phyloP scores from a whole-genome alignment of 2,797 vertebrate species.

The Scolopax bukidnonensis region DNA sequence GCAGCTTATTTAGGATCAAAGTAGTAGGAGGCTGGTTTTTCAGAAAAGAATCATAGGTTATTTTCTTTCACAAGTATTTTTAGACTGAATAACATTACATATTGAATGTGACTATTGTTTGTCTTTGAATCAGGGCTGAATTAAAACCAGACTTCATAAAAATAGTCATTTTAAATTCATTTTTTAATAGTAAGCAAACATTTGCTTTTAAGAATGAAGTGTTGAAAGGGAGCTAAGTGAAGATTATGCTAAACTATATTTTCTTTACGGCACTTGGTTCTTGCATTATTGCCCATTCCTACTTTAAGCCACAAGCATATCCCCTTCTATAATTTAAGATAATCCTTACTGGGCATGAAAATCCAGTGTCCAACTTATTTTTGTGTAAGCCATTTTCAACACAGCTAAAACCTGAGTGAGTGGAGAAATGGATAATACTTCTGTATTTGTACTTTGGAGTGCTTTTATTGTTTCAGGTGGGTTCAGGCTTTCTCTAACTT shows the following conservation, averaged over 20 bases:
- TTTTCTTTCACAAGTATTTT: slow-evolving; percentile 27
- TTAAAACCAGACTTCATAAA: background rate
- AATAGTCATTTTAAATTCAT: background rate
- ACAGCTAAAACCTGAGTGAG: background rate
- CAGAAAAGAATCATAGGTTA: background rate
- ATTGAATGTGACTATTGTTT: background rate
- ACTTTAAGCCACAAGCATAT: background rate
- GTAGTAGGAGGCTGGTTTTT: slow-evolving; percentile 13
- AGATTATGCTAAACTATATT: background rate
- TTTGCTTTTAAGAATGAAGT: background rate
- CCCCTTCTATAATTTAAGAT: background rate
- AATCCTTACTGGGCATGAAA: background rate
- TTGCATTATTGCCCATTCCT: background rate
- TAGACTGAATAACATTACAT: background rate
- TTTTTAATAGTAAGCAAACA: background rate
- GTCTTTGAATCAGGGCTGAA: background rate
- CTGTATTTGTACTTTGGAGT: background rate
- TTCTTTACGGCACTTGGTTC: background rate
- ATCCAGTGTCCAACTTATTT: background rate
- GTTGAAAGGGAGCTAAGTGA: background rate
- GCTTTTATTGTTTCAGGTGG: background rate
- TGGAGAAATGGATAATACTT: background rate
- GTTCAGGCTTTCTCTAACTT: background rate
- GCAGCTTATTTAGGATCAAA: slow-evolving; percentile 1
- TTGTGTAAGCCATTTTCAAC: background rate